Base-by-base conservation (phyloP, 2,797 vertebrate genomes). In the Takifugu rubripes region DNA sequence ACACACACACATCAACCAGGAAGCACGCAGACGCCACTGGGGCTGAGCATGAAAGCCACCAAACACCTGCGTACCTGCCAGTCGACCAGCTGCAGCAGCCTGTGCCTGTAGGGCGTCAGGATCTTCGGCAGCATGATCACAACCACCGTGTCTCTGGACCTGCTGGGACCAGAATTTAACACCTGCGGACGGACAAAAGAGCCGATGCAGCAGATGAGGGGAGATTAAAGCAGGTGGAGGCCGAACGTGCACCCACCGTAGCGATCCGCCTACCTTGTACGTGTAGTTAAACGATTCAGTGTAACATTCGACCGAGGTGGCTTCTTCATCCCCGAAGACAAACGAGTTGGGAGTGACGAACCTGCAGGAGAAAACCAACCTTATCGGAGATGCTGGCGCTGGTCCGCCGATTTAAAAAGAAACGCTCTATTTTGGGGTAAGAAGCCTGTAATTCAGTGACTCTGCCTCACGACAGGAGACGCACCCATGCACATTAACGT, bases 201-300 rank as follows among this genome's bases (percentile, higher is more conserved):
- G 43, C 14, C 12, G 16, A 43, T 43, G 42, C 42, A 43, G 12
- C 42, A 17, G 43, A 44, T 44, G 14, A n/a, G 43, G n/a, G 2
- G 14, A 44, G 43, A 44, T 44, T 5, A 5, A 5, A 44, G 14
- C 12, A 16, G n/a, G n/a, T 17, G 11, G 11, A 40, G 12, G 36
- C 36, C 3, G 33, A 36, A 36, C 10, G 2, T 36, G 33, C 10
- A 21, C 21, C 21, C 21, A 21, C 21, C 21, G 21, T 1, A 21
- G 21, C 21, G n/a, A 47, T 4, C 43, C 11, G 7, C 25, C 61
- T 91, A 98, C 97, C 48, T 94, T 94, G 79, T 95, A 98, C 3
- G 95, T 96, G 81, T 94, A 94, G 82, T 94, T 95, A 71, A 96
- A 90, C 52, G 57, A 93, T 77, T 98, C 93, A 9, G 80, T 60